A percentile compares a stretch with the other conserved stretches of the same genome.
phyloP scores from a whole-genome alignment of 2,113 vertebrate genomes.

The Tetraodon nigroviridis region DNA sequence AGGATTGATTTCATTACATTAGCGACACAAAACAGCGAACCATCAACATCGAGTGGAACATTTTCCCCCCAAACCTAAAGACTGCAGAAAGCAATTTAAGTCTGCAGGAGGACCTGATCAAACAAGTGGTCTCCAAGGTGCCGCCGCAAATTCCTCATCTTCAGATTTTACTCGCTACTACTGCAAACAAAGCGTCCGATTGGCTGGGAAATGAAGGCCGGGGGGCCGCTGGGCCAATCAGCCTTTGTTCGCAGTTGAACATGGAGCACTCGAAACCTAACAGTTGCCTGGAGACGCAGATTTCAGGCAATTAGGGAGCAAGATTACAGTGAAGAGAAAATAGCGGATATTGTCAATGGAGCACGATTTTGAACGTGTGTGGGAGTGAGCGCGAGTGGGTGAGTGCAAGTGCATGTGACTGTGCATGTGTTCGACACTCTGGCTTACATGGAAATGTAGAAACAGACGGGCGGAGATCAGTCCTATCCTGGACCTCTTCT shows the following conservation, averaged over 20 bases:
- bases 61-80: neutral
- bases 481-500: neutral
- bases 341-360: constrained; percentile 54
- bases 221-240: constrained; percentile 41
- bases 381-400: constrained; percentile 19
- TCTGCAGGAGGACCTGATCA: constrained; percentile 24
- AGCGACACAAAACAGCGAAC: constrained; percentile 17
- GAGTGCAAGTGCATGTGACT: constrained; percentile 15
- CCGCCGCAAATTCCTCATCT: constrained; percentile 24
- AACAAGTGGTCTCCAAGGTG: constrained; percentile 36
- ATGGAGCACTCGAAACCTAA: constrained; percentile 56
- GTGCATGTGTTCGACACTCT: constrained; percentile 17
- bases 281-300: constrained; percentile 70
- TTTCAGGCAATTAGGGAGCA: constrained; percentile 62
- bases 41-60: constrained; percentile 16
- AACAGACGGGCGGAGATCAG: constrained; percentile 5
- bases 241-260: constrained; percentile 54
- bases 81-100: neutral
- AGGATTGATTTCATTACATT: neutral
- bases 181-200: constrained; percentile 42
- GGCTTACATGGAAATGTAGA: constrained; percentile 21
- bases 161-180: constrained; percentile 15
- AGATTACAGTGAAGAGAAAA: constrained; percentile 58
- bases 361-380: constrained; percentile 30
- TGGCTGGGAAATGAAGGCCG: constrained; percentile 39